phyloP scores from a whole-genome alignment of 64 coral and sea anemone species.

The Orbicella faveolata region DNA sequence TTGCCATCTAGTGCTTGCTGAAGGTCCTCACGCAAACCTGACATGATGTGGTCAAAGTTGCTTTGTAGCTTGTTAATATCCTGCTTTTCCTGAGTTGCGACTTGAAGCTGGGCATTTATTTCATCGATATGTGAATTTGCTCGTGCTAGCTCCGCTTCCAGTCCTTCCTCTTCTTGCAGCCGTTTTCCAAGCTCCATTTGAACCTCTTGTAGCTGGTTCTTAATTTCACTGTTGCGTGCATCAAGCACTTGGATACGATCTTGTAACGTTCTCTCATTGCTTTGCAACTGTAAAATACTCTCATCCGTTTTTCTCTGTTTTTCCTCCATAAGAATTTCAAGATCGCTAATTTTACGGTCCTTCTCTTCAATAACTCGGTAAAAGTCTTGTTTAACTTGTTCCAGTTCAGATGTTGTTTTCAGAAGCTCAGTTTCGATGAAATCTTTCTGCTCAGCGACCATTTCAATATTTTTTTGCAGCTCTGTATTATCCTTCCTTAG shows the following conservation, averaged over 20 bases:
- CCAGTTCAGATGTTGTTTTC: slow-evolving; percentile 7
- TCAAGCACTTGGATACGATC: slow-evolving; percentile 28
- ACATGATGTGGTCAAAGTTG: slow-evolving; percentile 90
- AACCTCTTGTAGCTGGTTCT: neutral
- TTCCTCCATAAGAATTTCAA: neutral
- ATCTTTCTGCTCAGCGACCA: neutral
- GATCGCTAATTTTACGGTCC: slow-evolving; percentile 5
- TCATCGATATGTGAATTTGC: slow-evolving; percentile 25
- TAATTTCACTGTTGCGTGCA: neutral
- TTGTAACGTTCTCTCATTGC: slow-evolving; percentile 17
- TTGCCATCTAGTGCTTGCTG: slow-evolving; percentile 68
- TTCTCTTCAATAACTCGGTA: slow-evolving; percentile 31
- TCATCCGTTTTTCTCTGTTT: slow-evolving; percentile 15
- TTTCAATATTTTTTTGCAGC: slow-evolving; percentile 25
- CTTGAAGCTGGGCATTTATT: slow-evolving; percentile 38
- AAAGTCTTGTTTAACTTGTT: slow-evolving; percentile 16
- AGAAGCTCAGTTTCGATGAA: slow-evolving; percentile 1
- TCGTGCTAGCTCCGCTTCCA: slow-evolving; percentile 35
- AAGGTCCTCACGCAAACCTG: slow-evolving; percentile 87
- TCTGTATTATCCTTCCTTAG: slow-evolving; percentile 22
- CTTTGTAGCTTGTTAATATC: slow-evolving; percentile 60
- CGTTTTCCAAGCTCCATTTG: neutral
- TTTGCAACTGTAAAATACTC: slow-evolving; percentile 26
- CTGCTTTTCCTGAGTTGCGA: slow-evolving; percentile 51
- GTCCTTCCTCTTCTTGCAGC: neutral